A percentile compares a stretch with the other conserved stretches of the same genome.
Evolutionary conservation across 2,797 vertebrate species (phyloP).

Genomic region (Hemitrygon akajei): DNA sequence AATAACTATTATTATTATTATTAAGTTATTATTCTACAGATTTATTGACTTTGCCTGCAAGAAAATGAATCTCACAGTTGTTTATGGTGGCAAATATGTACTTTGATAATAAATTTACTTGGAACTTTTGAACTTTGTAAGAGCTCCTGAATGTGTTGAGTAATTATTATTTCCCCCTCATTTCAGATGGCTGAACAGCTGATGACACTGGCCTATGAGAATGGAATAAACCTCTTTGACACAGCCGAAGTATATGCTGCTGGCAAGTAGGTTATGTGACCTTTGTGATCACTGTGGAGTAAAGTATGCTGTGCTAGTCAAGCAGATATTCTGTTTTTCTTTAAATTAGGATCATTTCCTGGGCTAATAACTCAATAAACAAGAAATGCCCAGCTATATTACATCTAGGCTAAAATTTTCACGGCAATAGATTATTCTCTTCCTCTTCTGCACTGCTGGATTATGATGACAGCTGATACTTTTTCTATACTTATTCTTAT

Average conservation of each 20-base stretch:
- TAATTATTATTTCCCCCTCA: neutral
- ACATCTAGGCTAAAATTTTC: neutral
- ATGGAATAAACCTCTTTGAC: constrained; percentile 98
- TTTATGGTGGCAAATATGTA: too few species aligned
- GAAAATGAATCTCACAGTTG: too few species aligned
- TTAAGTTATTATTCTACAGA: too few species aligned
- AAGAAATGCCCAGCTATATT: neutral
- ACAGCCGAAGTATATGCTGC: constrained; percentile 96
- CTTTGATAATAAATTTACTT: too few species aligned
- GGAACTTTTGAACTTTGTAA: too few species aligned
- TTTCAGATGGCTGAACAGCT: constrained; percentile 93
- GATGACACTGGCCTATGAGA: constrained; percentile 96
- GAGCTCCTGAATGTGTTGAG: neutral
- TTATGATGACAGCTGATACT: neutral
- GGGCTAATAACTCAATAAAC: neutral
- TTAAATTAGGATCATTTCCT: neutral
- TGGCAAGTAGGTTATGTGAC: constrained; percentile 78
- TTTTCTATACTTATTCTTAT: neutral
- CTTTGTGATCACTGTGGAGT: neutral
- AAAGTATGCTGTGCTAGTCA: neutral
- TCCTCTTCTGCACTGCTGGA: neutral
- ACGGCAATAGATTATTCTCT: neutral
- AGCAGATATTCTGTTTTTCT: neutral
- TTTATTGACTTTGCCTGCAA: too few species aligned
- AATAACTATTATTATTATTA: too few species aligned